These are phyloP conservation scores for Tortrix viridana DNA, from an alignment of 2,888 invertebrate species.

Conservation along the genomic window DNA sequence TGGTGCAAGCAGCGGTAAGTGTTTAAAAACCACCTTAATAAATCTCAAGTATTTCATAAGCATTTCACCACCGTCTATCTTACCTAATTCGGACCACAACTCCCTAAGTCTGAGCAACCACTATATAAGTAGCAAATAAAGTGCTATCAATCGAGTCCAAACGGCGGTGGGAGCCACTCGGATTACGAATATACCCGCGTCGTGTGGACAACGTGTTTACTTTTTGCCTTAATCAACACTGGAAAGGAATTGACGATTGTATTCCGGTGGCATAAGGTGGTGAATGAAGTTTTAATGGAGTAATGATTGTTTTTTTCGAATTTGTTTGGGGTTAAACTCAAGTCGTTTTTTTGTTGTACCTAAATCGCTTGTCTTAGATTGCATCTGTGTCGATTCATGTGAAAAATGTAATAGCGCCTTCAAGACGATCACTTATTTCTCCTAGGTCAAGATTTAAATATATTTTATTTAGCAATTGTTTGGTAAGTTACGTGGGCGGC, in stretches of 20 bases:
- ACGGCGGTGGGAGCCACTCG: conserved; percentile 21
- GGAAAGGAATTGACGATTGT: background rate
- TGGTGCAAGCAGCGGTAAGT: too few species aligned
- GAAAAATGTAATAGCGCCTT: too few species aligned
- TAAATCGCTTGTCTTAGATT: too few species aligned
- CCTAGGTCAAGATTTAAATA: too few species aligned
- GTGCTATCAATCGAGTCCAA: conserved; percentile 31
- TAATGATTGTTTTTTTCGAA: conserved; percentile 20
- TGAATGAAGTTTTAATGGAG: background rate
- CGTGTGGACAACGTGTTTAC: conserved; percentile 25
- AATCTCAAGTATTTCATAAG: background rate
- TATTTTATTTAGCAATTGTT: too few species aligned
- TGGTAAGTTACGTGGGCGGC: too few species aligned
- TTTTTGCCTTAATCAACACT: conserved; percentile 6
- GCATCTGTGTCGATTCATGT: conserved; percentile 13
- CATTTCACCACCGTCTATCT: background rate
- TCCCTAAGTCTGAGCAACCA: conserved; percentile 21
- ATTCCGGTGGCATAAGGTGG: background rate
- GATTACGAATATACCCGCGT: conserved; percentile 32
- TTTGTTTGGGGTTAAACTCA: conserved; percentile 23
- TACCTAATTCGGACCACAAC: conserved; percentile 15
- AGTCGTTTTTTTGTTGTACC: conserved; percentile 14
- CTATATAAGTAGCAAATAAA: conserved; percentile 33
- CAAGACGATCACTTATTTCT: too few species aligned
- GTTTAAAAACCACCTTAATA: too few species aligned